Base-by-base conservation (phyloP, 2,888 invertebrate genomes). In the Dexiosoma caninum region DNA sequence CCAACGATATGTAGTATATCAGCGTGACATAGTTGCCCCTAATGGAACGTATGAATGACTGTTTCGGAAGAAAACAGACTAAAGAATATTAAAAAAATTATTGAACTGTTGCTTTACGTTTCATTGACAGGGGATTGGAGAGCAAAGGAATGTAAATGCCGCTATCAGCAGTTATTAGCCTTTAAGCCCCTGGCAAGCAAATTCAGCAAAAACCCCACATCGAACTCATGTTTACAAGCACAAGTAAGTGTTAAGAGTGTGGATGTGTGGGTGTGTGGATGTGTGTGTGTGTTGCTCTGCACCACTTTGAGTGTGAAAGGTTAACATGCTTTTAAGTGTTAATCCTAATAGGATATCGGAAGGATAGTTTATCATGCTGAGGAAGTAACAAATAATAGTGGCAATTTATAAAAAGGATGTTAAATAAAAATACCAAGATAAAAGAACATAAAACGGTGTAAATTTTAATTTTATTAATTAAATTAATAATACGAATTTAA, bases 271-370 rank as follows among this genome's bases (percentile, higher is more conserved):
- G 37, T 9, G 40, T 40, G 37, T 30, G 23, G 14, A 1, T 44
- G 37, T 30, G 23, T 27, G 4, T 44, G 32, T 30, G 2, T 44
- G 14, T 7, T 14, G 12, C 16, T n/a, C 49, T n/a, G n/a, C 14
- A 12, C 42, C 14, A 14, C 12, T 19, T 35, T 21, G 62, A 21
- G 62, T 71, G 75, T 53, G 59, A 80, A 80, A 76, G 76, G 80
- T 80, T 80, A 80, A 80, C 76, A 80, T 71, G 76, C 49, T 71
- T 80, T 76, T 71, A 76, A 76, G 76, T 80, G 80, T 80, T 80
- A 80, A 80, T 80, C 76, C 76, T 80, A 66, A 75, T 66, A 71
- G 75, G 66, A 80, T 76, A 80, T 64, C 60, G 75, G 71, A 76
- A 57, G 71, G 60, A 80, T 80, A 80, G 72, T 80, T 71, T 80